Base-by-base conservation (phyloP, 2,113 vertebrate species). In the Chrysemys picta region DNA sequence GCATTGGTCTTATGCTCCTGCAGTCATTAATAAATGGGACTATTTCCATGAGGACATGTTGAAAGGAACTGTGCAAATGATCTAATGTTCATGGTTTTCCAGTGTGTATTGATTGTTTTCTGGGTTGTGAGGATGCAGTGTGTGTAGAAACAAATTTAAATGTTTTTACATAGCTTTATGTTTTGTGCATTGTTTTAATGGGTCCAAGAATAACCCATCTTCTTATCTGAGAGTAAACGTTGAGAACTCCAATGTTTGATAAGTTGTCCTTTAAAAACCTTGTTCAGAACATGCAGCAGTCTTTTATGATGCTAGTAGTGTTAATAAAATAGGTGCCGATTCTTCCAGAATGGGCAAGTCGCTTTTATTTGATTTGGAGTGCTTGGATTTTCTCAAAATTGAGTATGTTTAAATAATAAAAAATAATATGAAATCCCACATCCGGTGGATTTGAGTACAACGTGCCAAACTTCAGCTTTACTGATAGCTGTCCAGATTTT, bases 1-100 rank as follows among this genome's bases (percentile, higher is more conserved):
- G 27, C 25, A 29, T 59, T 59, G 57, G 10, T 59, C 11, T 29
- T 59, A 59, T 19, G 52, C 59, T 35, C 13, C 31, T 89, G 31
- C 1, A 1, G 31, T 49, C 35, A 86, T 91, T 94, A 49, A 59
- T 84, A 35, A 76, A 93, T 93, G 47, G 85, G 85, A 45, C 10
- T 21, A 1, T 92, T 94, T 42, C 47, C 38, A 5, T 88, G 45
- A 92, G 35, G 12, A 13, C 22, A 80, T 22, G 49, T 65, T 88
- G 72, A 92, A 95, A 27, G 93, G 52, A 88, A 81, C 35, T 87
- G 62, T 62, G 69, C 75, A 80, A 59, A 54, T 96, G 69, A 87
- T 92, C 89, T 88, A 72, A 31, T 45, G 65, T 45, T 79, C 29
- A 29, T 92, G 89, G 53, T 91, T 89, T 93, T 91, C 82, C 65